A percentile compares a stretch with the other conserved stretches of the same genome.
These are phyloP conservation scores for Tenebrosternarchus preto DNA, from an alignment of 2,113 vertebrate genomes.

Conservation along the genomic window DNA sequence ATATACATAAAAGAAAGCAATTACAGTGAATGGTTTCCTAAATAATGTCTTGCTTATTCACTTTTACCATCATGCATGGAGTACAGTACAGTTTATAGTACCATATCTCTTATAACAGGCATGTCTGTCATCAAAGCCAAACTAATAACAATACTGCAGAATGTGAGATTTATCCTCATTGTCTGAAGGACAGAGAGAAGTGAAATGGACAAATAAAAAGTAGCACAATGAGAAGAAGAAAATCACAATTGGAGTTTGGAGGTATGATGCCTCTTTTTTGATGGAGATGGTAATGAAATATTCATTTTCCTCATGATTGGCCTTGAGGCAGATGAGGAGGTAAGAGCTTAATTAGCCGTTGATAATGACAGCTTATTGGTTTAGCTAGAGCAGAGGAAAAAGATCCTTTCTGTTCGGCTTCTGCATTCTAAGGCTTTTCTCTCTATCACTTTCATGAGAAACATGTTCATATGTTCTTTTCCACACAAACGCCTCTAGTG, in stretches of 20 bases:
- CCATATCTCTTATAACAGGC: not conserved
- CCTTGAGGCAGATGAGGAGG: conserved; percentile 66
- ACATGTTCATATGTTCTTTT: not conserved
- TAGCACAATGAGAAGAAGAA: not conserved
- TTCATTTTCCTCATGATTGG: conserved; percentile 70
- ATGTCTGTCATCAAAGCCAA: conserved; percentile 4
- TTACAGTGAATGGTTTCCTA: not conserved
- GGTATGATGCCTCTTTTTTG: conserved; percentile 23
- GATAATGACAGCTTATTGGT: conserved; percentile 59
- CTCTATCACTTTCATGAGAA: not conserved
- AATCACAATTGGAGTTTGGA: not conserved
- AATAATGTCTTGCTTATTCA: conserved; percentile 8
- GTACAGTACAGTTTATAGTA: not conserved
- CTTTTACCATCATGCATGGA: not conserved
- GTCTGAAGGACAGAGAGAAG: not conserved
- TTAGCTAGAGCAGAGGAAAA: conserved; percentile 24
- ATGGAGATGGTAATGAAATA: conserved; percentile 64
- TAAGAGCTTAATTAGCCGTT: conserved; percentile 66
- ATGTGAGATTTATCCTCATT: conserved; percentile 2
- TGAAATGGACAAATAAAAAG: not conserved
- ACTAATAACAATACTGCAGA: not conserved
- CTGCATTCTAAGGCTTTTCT: not conserved
- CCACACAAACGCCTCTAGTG: conserved; percentile 48
- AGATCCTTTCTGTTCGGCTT: not conserved
- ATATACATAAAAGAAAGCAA: conserved; percentile 3